phyloP scores from a whole-genome alignment of 2,113 vertebrate genomes.

The Mus spicilegus region DNA sequence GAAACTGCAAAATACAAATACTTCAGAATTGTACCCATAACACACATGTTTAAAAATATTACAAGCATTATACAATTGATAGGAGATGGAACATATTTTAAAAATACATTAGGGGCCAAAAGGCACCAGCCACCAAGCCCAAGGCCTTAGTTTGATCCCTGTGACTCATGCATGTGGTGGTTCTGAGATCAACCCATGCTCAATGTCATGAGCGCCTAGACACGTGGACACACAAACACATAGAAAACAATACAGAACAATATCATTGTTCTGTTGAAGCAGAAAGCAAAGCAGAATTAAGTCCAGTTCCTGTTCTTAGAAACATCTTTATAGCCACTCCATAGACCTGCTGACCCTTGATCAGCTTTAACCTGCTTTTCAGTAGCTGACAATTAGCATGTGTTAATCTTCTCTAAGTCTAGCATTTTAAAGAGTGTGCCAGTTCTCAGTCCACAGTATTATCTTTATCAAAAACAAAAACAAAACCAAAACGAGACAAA shows the following conservation, averaged over 20 bases:
- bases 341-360: background rate
- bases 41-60: background rate
- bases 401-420: constrained; percentile 28
- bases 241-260: background rate
- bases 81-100: background rate
- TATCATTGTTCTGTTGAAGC: background rate
- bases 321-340: background rate
- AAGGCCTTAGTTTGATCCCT: background rate
- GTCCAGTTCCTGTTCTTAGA: background rate
- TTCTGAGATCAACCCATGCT: background rate
- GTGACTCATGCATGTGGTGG: no score
- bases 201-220: background rate
- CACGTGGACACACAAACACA: background rate
- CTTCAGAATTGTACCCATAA: background rate
- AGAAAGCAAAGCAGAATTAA: background rate
- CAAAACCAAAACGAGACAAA: no score
- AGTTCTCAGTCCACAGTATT: background rate
- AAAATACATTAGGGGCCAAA: background rate
- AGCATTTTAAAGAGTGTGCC: background rate
- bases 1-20: background rate
- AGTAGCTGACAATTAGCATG: background rate
- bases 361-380: constrained; percentile 21
- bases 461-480: background rate
- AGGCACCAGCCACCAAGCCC: background rate
- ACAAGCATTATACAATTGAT: background rate